Percentiles rank a stretch among this genome's conserved stretches.
phyloP scores from a whole-genome alignment of 2,888 invertebrate genomes.

The Eupithecia subfuscata region DNA sequence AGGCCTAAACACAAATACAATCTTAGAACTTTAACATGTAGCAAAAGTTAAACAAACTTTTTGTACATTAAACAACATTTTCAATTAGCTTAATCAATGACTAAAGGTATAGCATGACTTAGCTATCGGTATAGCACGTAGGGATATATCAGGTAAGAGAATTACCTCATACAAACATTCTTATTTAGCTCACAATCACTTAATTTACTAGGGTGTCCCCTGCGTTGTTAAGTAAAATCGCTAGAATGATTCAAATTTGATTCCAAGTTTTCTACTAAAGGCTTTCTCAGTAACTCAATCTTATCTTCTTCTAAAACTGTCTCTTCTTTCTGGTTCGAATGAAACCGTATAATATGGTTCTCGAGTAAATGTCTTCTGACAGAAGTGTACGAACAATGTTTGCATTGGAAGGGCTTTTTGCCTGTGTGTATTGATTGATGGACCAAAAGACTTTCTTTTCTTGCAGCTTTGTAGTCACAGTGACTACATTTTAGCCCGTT shows the following conservation, averaged over 20 bases:
- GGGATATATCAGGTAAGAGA: too few species aligned
- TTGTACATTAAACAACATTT: too few species aligned
- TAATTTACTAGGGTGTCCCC: not conserved
- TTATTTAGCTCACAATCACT: not conserved
- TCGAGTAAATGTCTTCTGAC: slow-evolving; percentile 58
- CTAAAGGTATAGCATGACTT: too few species aligned
- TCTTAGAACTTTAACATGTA: too few species aligned
- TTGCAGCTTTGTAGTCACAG: slow-evolving; percentile 60
- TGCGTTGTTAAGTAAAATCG: not conserved
- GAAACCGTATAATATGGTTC: slow-evolving; percentile 59
- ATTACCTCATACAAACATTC: not conserved
- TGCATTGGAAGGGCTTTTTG: slow-evolving; percentile 64
- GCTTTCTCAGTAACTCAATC: slow-evolving; percentile 53
- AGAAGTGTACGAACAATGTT: slow-evolving; percentile 58
- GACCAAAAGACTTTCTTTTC: slow-evolving; percentile 60
- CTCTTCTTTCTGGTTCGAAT: slow-evolving; percentile 44
- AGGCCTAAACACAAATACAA: too few species aligned
- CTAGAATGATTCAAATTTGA: not conserved
- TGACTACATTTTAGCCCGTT: slow-evolving; percentile 61
- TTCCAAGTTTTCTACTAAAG: not conserved
- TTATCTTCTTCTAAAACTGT: slow-evolving; percentile 54
- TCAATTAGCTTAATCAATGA: too few species aligned
- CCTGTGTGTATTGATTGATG: slow-evolving; percentile 68
- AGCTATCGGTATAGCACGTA: too few species aligned
- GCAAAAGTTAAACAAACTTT: too few species aligned